Evolutionary conservation across 2,113 vertebrate genomes (phyloP), one percentile per base, ranked within the genome.

Genomic region (Melanostigma gelatinosum): DNA sequence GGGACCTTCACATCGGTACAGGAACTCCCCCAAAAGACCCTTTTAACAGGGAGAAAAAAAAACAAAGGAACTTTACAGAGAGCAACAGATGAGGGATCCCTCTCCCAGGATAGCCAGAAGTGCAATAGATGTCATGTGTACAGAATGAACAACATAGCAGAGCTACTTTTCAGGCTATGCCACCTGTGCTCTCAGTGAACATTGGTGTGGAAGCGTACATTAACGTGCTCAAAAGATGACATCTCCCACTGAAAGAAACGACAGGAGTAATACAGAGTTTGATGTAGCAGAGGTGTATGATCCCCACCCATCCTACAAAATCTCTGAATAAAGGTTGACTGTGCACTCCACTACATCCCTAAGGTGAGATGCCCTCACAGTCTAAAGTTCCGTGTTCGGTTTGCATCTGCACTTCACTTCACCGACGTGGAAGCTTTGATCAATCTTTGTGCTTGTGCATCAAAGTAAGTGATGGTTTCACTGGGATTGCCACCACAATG

Each of bases 401-500:
- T 72, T 77, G 34, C 48, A 20, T 68, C 50, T 72, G 64, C 52
- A 20, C 48, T 64, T 79, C 46, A 60, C 6, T 8, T 44, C 4
- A 18, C 62, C 70, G 71, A 75, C 60, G 52, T 32, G 15, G 55
- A 71, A 76, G 54, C 74, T 82, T 80, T 84, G 70, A 88, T 92
- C 71, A 82, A 70, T 79, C 78, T 55, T 76, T 74, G 82, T 64
- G 55, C 67, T 63, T 0, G 57, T 27, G 50, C 82, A 85, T 87
- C 71, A 81, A 83, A 91, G 87, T 75, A 63, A 84, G 80, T 63
- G 72, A 79, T 64, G n/a, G 71, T 72, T 79, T 82, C 72, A 79
- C 32, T 27, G 55, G 77, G 54, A 77, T 18, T 75, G 68, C 57
- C 20, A 48, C n/a, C 73, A 77, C 81, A 76, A 67, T 44, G 67